These are phyloP conservation scores for Emydocephalus ijimae DNA, from an alignment of 2,113 vertebrate species.

Conservation along the genomic window DNA sequence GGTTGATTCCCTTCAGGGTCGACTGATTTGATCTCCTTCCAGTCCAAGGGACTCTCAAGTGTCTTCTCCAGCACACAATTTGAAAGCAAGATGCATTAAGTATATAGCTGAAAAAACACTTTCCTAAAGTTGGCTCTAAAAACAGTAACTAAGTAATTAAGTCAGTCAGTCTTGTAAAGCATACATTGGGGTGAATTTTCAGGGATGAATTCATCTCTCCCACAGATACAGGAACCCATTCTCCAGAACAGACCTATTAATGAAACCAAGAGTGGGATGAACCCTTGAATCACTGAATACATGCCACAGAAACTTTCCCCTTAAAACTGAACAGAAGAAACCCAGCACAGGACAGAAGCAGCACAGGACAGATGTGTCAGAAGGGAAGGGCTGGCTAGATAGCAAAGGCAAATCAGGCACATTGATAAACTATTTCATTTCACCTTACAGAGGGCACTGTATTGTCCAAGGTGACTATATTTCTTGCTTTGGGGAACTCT, in stretches of 20 bases:
- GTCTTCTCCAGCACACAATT: not conserved
- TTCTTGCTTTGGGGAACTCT: not conserved
- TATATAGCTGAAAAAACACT: not conserved
- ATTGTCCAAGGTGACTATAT: not conserved
- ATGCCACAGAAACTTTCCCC: not conserved
- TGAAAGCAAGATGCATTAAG: not conserved
- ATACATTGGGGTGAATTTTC: not conserved
- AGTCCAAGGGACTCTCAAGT: not conserved
- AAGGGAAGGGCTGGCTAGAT: not conserved
- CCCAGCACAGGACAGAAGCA: not conserved
- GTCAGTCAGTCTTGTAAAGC: not conserved
- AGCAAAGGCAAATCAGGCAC: not conserved
- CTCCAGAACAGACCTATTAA: not conserved
- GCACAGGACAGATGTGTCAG: not conserved
- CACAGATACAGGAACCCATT: not conserved
- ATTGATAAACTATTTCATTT: not conserved
- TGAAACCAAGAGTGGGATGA: not conserved
- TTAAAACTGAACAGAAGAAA: not conserved
- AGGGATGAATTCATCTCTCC: not conserved
- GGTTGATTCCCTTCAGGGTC: not conserved
- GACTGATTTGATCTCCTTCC: not conserved
- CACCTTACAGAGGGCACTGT: not conserved
- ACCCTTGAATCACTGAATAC: not conserved
- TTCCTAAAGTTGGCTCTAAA: not conserved
- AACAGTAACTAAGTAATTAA: not conserved